Evolutionary conservation across 1,140 invertebrate genomes (phyloP).

Genomic region (Hormaphis cornu): DNA sequence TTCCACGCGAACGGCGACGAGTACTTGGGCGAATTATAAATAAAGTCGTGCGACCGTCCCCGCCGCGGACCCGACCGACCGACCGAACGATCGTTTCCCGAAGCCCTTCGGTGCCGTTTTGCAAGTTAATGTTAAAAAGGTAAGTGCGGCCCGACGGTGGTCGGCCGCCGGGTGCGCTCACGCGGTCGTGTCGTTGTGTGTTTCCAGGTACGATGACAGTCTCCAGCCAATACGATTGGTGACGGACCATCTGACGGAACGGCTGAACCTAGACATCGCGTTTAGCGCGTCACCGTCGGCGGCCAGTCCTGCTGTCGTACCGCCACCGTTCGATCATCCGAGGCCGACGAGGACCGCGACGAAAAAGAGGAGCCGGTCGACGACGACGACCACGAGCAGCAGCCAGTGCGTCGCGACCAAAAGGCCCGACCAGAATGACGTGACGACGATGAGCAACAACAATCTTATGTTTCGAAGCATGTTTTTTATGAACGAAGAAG

Average conservation of each 20-base stretch:
- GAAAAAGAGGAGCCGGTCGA: not conserved
- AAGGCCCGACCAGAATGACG: constrained; percentile 6
- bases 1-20: too few species aligned
- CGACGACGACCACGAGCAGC: not conserved
- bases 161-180: not conserved
- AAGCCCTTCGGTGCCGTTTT: not conserved
- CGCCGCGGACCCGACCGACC: not conserved
- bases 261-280: constrained; percentile 35
- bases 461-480: constrained; percentile 40
- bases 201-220: constrained; percentile 37
- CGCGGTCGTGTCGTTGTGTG: not conserved
- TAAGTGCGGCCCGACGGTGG: not conserved
- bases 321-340: not conserved
- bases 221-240: constrained; percentile 37
- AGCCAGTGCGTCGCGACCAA: constrained; percentile 27
- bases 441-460: constrained; percentile 37
- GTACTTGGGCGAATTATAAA: too few species aligned
- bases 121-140: constrained; percentile 26
- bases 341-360: too few species aligned
- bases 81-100: not conserved
- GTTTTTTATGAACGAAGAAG: constrained; percentile 41
- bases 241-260: constrained; percentile 36
- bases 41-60: too few species aligned
- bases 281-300: not conserved
- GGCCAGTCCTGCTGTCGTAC: not conserved